These are phyloP conservation scores for Anticlea derivata DNA, from an alignment of 2,888 invertebrate species.

Conservation along the genomic window DNA sequence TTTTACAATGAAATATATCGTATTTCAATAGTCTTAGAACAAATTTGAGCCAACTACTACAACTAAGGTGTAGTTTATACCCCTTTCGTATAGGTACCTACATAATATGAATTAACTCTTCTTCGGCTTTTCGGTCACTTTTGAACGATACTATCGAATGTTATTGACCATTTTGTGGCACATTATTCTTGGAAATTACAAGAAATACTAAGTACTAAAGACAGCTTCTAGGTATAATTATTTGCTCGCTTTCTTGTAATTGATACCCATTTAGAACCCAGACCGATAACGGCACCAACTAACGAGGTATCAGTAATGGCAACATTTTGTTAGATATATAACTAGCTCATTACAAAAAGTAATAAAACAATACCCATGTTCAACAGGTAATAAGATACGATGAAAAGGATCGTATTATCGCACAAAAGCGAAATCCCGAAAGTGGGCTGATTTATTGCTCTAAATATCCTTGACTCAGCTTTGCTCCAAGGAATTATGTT, in stretches of 20 bases:
- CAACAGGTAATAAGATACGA: slow-evolving; percentile 72
- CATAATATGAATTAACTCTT: too few species aligned
- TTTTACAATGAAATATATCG: too few species aligned
- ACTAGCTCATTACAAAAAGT: slow-evolving; percentile 42
- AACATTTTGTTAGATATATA: slow-evolving; percentile 24
- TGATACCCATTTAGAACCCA: slow-evolving; percentile 10
- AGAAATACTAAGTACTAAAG: neutral
- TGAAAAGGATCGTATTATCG: slow-evolving; percentile 68
- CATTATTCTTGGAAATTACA: too few species aligned
- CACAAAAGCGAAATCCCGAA: slow-evolving; percentile 60
- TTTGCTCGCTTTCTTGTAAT: neutral
- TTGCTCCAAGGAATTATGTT: slow-evolving; percentile 51
- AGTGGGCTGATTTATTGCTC: slow-evolving; percentile 64
- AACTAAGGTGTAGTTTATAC: too few species aligned
- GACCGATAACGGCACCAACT: slow-evolving; percentile 6
- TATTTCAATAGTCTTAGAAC: too few species aligned
- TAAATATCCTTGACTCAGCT: slow-evolving; percentile 58
- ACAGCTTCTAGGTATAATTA: neutral
- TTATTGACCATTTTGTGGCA: too few species aligned
- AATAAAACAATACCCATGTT: slow-evolving; percentile 57
- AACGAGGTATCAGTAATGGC: slow-evolving; percentile 19
- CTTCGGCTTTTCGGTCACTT: too few species aligned
- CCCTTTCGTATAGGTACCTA: too few species aligned
- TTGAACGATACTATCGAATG: too few species aligned
- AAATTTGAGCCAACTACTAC: too few species aligned